A percentile compares a stretch with the other conserved stretches of the same genome.
These are phyloP conservation scores for Alviniconcha strummeri DNA, from an alignment of 2,888 invertebrate species.

Conservation along the genomic window DNA sequence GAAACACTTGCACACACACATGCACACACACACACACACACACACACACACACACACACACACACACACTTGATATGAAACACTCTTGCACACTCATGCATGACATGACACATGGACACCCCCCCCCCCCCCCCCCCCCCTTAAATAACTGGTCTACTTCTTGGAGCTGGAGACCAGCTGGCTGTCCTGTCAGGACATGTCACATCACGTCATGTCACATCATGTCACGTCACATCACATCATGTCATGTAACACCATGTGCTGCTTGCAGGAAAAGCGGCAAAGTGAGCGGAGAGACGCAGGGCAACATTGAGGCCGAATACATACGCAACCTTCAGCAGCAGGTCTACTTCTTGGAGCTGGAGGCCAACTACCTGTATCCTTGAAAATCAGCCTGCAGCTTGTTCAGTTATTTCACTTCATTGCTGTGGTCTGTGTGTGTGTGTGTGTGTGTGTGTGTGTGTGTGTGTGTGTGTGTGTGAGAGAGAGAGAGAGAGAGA, in stretches of 20 bases:
- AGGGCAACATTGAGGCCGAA: conserved; percentile 67
- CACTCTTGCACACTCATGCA: no score
- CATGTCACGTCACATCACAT: no score
- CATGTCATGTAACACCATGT: no score
- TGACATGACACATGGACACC: no score
- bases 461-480: no score
- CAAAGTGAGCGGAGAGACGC: conserved; percentile 37
- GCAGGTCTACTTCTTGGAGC: conserved; percentile 73
- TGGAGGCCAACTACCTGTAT: conserved; percentile 73
- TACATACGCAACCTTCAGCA: conserved; percentile 74
- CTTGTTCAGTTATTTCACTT: no score
- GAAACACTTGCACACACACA: background rate
- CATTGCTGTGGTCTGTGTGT: background rate
- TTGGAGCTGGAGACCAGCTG: conserved; percentile 72
- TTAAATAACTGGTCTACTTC: conserved; percentile 74
- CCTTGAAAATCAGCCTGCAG: conserved; percentile 41
- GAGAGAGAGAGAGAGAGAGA: no score
- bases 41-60: background rate
- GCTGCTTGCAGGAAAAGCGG: conserved; percentile 33
- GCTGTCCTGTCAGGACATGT: conserved; percentile 50
- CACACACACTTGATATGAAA: no score
- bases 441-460: background rate
- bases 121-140: no score
- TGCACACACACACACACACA: background rate
- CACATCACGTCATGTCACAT: no score